phyloP scores from a whole-genome alignment of 2,888 invertebrate genomes.

The Lycia hirtaria region DNA sequence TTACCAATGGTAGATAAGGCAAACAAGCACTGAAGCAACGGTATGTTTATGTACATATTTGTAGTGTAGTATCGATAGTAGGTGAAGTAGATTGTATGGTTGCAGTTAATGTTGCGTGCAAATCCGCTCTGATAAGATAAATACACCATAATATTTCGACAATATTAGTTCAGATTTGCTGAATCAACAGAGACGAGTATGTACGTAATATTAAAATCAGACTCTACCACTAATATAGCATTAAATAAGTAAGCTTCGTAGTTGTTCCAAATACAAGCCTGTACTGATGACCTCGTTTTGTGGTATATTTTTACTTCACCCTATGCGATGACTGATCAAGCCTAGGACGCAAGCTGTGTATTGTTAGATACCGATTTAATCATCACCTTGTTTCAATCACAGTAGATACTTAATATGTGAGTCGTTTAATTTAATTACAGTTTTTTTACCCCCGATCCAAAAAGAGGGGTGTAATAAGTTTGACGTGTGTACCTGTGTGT shows the following conservation, averaged over 20 bases:
- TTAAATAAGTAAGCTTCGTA: neutral
- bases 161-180: conserved; percentile 5
- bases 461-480: no score
- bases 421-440: no score
- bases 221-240: conserved; percentile 5
- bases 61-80: neutral
- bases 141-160: conserved; percentile 9
- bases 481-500: no score
- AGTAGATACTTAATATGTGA: no score
- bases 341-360: no score
- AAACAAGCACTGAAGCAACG: neutral
- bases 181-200: conserved; percentile 21
- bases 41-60: neutral
- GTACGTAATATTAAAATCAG: neutral
- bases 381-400: no score
- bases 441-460: no score
- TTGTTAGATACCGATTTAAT: no score
- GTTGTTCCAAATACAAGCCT: no score
- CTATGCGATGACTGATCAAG: no score
- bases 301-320: no score
- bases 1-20: neutral
- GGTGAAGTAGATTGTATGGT: neutral
- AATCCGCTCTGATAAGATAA: conserved; percentile 19
- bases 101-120: conserved; percentile 11
- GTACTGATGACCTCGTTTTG: no score